These are phyloP conservation scores for Podargus strigoides DNA, from an alignment of 2,797 vertebrate genomes.

Conservation along the genomic window DNA sequence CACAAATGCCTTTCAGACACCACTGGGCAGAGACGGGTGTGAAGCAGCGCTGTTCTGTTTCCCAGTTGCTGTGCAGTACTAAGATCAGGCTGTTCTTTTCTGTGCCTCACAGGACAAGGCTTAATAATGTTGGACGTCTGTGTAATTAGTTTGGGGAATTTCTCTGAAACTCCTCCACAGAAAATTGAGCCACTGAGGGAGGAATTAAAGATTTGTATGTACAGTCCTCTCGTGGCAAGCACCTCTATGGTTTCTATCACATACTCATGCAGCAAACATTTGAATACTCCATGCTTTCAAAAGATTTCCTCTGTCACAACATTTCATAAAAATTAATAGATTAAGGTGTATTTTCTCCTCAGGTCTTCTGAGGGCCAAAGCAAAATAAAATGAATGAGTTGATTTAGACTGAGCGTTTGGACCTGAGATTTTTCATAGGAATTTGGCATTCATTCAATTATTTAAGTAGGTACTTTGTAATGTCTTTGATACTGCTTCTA, in stretches of 20 bases:
- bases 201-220: not conserved
- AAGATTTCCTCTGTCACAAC: not conserved
- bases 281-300: not conserved
- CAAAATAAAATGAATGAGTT: not conserved
- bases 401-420: not conserved
- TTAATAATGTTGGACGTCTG: slow-evolving; percentile 16
- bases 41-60: not conserved
- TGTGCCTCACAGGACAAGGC: not conserved
- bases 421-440: not conserved
- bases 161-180: not conserved
- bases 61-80: not conserved
- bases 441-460: not conserved
- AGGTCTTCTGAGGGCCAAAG: not conserved
- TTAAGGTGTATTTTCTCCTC: not conserved
- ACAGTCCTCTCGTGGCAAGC: not conserved
- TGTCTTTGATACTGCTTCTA: not conserved
- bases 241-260: not conserved
- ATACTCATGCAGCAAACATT: not conserved
- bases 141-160: slow-evolving; percentile 45
- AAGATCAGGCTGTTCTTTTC: not conserved
- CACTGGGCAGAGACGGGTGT: not conserved
- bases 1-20: not conserved
- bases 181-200: not conserved
- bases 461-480: not conserved
- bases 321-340: not conserved